Evolutionary conservation across 2,888 invertebrate genomes (phyloP), one percentile per base, ranked within the genome.

Genomic region (Heteromurus nitidus): DNA sequence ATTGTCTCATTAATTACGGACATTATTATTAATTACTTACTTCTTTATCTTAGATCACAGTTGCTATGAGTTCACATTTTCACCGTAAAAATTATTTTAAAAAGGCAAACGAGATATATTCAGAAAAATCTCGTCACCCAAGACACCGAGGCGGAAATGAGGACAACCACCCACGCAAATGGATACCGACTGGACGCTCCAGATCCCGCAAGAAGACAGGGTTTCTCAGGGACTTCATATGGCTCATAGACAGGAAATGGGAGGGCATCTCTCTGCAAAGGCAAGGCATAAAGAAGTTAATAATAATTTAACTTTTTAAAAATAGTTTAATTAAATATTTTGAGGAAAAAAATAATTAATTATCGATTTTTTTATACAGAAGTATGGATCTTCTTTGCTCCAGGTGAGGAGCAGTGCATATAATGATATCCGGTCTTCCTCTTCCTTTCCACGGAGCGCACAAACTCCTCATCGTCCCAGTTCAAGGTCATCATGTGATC

Each of bases 401-500:
- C 80, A 11, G 65, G 60, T 2, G 73, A 0, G 1, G 73, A 67
- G 28, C 80, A 80, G 28, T 80, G 80, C 73, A 80, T 60, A 55
- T 80, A 80, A 36, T 80, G 80, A 30, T 58, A 47, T 3, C 80
- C 80, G 0, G 31, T 16, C 20, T 60, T 72, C 31, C 80, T 28
- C 11, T 58, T 55, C 24, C 26, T 13, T 26, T 72, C 58, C 9
- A 80, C 68, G 24, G 58, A 60, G 20, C 26, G 58, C 7, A 60
- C 73, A 36, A 65, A 73, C 3, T 73, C 80, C 30, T 44, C 0
- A 24, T 80, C 73, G 18, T 80, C 67, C 80, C 80, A 80, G 18
- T 80, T 72, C 20, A 80, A 13, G 58, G 60, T 73, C 73, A 73
- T 80, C 80, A 80, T 80, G 80, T 80, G 73, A 28, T 80, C 80